phyloP scores from a whole-genome alignment of 2,888 invertebrate species.

The Meloe dianella region DNA sequence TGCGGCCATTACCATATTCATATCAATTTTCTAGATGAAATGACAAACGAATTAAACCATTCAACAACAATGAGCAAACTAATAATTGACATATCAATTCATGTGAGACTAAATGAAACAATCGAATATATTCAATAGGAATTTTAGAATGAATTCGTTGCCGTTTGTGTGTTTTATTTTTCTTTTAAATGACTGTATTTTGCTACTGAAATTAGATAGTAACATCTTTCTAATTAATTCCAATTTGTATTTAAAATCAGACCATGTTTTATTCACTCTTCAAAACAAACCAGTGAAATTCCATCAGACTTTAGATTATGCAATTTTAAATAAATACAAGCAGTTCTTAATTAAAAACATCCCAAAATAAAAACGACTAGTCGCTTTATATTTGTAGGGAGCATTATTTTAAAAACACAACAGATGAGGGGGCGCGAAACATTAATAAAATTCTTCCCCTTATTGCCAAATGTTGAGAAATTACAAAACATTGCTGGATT shows the following conservation, averaged over 20 bases:
- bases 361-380: neutral
- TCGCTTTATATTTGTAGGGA: neutral
- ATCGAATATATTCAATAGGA: neutral
- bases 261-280: neutral
- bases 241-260: neutral
- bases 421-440: neutral
- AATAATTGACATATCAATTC: constrained; percentile 15
- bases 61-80: constrained; percentile 5
- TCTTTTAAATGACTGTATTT: too few relatives aligned
- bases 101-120: constrained; percentile 5
- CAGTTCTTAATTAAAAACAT: constrained; percentile 3
- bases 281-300: neutral
- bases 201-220: neutral
- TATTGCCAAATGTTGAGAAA: neutral
- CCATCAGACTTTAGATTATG: neutral
- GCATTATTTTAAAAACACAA: neutral
- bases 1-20: neutral
- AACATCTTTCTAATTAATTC: neutral
- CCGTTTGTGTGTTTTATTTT: too few relatives aligned
- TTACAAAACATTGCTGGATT: neutral
- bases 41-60: neutral
- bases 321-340: neutral
- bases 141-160: too few relatives aligned
- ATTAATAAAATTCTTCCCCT: neutral
- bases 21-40: neutral